Conservation (phyloP, 2,888 invertebrate species). For the Heliconius ethilla region DNA sequence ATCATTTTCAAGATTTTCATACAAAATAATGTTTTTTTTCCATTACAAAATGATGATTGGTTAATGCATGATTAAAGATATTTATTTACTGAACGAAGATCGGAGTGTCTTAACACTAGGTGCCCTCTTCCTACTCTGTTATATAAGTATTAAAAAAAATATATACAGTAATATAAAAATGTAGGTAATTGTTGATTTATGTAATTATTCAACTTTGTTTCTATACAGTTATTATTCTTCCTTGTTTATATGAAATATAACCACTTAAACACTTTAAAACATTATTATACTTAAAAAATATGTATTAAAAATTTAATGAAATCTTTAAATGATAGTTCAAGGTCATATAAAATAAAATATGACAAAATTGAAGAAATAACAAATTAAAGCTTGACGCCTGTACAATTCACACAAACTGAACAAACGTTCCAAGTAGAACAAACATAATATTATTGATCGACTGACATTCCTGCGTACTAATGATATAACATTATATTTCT, state of each 20-base stretch:
- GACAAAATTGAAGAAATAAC: not conserved
- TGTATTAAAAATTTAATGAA: no score
- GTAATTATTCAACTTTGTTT: not conserved
- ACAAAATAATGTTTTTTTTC: no score
- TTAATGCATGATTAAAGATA: no score
- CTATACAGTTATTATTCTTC: not conserved
- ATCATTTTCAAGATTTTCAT: no score
- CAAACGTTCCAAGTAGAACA: not conserved
- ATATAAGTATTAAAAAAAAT: not conserved
- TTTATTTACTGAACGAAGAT: no score
- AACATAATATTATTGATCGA: constrained; percentile 21
- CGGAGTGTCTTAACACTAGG: no score
- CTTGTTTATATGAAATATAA: no score
- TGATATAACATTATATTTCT: not conserved
- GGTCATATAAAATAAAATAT: not conserved
- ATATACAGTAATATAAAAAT: not conserved
- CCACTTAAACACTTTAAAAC: no score
- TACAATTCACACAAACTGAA: constrained; percentile 6
- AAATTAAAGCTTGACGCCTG: not conserved
- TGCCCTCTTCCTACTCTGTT: no score
- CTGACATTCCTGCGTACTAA: constrained; percentile 10
- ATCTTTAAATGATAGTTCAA: not conserved
- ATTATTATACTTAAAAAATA: no score
- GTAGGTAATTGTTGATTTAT: not conserved
- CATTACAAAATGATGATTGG: no score